Evolutionary conservation across 2,797 vertebrate species (phyloP), one percentile per base, ranked within the genome.

Genomic region (Menidia menidia): DNA sequence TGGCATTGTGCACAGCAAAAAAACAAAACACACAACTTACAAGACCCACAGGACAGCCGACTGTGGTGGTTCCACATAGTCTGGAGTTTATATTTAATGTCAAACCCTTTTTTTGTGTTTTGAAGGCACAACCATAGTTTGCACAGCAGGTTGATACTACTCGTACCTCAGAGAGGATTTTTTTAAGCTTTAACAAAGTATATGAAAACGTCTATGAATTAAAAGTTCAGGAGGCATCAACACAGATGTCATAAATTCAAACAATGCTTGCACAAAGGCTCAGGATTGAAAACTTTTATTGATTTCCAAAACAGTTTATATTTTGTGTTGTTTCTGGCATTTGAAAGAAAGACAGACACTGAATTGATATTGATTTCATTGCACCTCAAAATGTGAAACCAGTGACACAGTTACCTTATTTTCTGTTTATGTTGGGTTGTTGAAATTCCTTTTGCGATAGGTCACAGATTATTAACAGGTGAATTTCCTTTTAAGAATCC

Each of bases 381-480:
- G 5, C 25, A 25, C 25, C 25, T 1, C 25, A 58, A 64, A 76
- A 59, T 62, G 55, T 53, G 60, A 39, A 58, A 63, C 61, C 56
- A 18, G 35, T 54, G 30, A 47, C 42, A 50, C 41, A 45, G 3
- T 68, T 62, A 84, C 33, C 54, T 67, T 67, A 78, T 78, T 71
- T 67, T 68, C 74, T 62, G 52, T 72, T 78, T 33, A 58, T 48
- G 58, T 47, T 19, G 43, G 14, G 81, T 66, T 69, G 50, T 32
- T 62, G 58, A 57, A 43, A 72, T 58, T 72, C 60, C 42, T 63
- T 52, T 19, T 53, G 65, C 64, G 71, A 84, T 80, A 61, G 48
- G 84, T 88, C 78, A 84, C 64, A 77, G 61, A 74, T 71, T 70
- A 53, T 54, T 64, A 81, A 73, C 67, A 70, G 61, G 83, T 64